A percentile compares a stretch with the other conserved stretches of the same genome.
These are phyloP conservation scores for Tetramorium bicarinatum DNA, from an alignment of 2,888 invertebrate species.

Conservation along the genomic window DNA sequence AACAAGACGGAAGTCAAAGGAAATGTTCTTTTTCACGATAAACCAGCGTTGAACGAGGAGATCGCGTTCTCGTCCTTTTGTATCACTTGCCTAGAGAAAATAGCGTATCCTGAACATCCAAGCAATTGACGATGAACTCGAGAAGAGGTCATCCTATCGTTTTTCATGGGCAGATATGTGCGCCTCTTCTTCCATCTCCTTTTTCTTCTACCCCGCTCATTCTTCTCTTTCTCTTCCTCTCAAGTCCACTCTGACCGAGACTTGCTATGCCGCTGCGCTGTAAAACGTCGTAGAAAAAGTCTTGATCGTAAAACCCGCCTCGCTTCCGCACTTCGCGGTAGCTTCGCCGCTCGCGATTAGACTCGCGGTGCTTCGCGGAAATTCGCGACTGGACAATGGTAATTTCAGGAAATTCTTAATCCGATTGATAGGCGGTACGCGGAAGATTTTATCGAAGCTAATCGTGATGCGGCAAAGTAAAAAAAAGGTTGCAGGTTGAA, in stretches of 20 bases:
- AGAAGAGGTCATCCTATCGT: slow-evolving; percentile 61
- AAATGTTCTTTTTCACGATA: neutral
- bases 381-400: slow-evolving; percentile 8
- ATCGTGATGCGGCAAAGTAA: neutral
- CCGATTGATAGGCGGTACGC: slow-evolving; percentile 2
- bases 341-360: slow-evolving; percentile 55
- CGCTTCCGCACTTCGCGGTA: slow-evolving; percentile 69
- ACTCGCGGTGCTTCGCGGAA: slow-evolving; percentile 50
- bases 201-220: slow-evolving; percentile 12
- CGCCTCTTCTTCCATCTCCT: slow-evolving; percentile 35
- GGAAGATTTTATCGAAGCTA: slow-evolving; percentile 15
- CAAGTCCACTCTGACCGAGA: slow-evolving; percentile 72
- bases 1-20: neutral
- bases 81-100: slow-evolving; percentile 23
- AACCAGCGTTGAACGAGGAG: neutral
- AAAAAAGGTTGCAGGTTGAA: neutral
- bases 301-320: slow-evolving; percentile 69
- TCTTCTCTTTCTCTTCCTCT: slow-evolving; percentile 51
- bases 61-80: slow-evolving; percentile 25
- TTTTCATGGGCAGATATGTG: slow-evolving; percentile 61
- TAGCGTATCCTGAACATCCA: slow-evolving; percentile 28
- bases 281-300: slow-evolving; percentile 69
- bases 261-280: slow-evolving; percentile 62
- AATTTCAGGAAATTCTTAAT: slow-evolving; percentile 30
- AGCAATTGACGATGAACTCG: slow-evolving; percentile 43